Evolutionary conservation across 2,113 vertebrate species (phyloP).

Genomic region (Ophthalmolycus amberensis): DNA sequence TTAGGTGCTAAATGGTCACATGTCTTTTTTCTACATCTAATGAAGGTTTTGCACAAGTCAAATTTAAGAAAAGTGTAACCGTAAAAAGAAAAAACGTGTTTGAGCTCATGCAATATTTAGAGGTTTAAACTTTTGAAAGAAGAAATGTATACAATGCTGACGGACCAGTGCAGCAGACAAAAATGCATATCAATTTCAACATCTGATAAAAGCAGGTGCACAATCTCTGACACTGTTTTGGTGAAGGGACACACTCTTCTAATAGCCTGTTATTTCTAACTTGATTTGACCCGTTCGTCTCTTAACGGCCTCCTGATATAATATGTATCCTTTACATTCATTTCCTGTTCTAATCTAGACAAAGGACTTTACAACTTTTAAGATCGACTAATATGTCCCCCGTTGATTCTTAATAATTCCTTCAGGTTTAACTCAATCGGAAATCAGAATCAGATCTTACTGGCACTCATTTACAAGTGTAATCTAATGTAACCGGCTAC

Average conservation of each 20-base stretch:
- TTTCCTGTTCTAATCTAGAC: neutral
- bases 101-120: neutral
- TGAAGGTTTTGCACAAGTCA: neutral
- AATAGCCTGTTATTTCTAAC: neutral
- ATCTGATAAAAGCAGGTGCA: neutral
- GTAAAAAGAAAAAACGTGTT: neutral
- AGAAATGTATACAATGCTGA: neutral
- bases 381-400: neutral
- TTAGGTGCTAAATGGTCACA: neutral
- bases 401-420: neutral
- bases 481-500: neutral
- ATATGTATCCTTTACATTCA: neutral
- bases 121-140: neutral
- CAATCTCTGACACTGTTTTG: neutral
- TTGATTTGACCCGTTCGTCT: neutral
- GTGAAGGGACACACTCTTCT: neutral
- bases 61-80: neutral
- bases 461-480: neutral
- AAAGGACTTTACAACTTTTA: neutral
- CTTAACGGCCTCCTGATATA: neutral
- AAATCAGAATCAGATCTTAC: neutral
- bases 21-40: neutral
- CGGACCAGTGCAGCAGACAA: neutral
- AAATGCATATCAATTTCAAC: neutral
- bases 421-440: neutral